Percentiles rank a stretch among this genome's conserved stretches.
phyloP scores from a whole-genome alignment of 2,797 vertebrate species.

The Acanthurus lineatus region DNA sequence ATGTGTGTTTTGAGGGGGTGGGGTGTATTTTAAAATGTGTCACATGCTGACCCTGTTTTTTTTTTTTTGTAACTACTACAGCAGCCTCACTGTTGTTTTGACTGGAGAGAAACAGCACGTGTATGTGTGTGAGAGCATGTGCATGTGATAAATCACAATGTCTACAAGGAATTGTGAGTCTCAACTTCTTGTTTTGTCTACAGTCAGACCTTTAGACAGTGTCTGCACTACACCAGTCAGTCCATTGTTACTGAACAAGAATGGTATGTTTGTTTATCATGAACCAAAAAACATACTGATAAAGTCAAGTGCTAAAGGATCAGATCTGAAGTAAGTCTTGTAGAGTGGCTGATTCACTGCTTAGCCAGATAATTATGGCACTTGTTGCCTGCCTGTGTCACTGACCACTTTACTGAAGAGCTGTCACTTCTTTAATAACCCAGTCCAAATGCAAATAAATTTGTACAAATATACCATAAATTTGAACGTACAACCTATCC shows the following conservation, averaged over 20 bases:
- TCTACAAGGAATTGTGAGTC: constrained; percentile 46
- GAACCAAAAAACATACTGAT: constrained; percentile 27
- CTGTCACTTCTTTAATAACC: background rate
- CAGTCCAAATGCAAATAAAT: no score
- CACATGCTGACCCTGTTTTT: constrained; percentile 55
- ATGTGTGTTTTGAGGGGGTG: background rate
- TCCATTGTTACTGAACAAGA: constrained; percentile 68
- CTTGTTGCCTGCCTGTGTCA: background rate
- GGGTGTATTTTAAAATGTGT: constrained; percentile 40
- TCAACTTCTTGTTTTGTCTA: constrained; percentile 77
- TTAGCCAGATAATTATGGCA: constrained; percentile 7
- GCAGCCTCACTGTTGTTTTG: constrained; percentile 70
- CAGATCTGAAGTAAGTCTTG: constrained; percentile 7
- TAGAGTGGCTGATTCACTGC: background rate
- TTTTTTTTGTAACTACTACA: constrained; percentile 47
- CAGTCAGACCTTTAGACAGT: constrained; percentile 53
- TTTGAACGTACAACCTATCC: background rate
- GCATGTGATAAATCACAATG: constrained; percentile 50
- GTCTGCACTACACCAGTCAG: constrained; percentile 58
- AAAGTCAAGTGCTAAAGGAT: constrained; percentile 20
- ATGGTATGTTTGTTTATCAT: constrained; percentile 58
- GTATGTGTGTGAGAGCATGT: constrained; percentile 34
- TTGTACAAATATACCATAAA: no score
- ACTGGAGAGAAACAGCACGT: constrained; percentile 40
- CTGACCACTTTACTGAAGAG: background rate